Percentiles rank a stretch among this genome's conserved stretches.
These are phyloP conservation scores for Lytechinus pictus DNA, from an alignment of 35 echinoderm and acorn worm genomes.

Conservation along the genomic window DNA sequence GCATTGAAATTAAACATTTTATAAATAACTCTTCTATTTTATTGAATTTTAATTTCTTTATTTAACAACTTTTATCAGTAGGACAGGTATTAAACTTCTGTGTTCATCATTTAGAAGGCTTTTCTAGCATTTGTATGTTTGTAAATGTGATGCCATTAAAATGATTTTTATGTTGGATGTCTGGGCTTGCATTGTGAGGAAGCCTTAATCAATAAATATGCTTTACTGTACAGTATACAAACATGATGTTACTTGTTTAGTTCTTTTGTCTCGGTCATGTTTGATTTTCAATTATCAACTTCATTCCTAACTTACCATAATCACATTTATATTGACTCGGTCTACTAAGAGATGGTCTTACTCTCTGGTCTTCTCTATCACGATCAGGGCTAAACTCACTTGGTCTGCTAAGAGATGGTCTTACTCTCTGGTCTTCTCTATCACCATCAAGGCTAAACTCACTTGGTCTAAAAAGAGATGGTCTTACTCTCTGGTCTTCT, in stretches of 20 bases:
- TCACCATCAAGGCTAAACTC: too few species aligned
- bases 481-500: too few species aligned
- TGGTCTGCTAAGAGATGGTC: too few species aligned
- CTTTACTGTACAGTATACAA: conserved; percentile 42
- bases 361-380: too few species aligned
- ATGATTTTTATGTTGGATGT: conserved; percentile 20
- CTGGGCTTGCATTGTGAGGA: conserved; percentile 6
- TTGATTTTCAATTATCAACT: not conserved
- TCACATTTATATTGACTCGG: too few species aligned
- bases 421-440: too few species aligned
- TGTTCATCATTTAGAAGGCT: not conserved
- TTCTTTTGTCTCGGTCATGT: not conserved
- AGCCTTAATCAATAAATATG: conserved; percentile 27
- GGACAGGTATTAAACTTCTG: not conserved
- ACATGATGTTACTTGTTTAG: not conserved
- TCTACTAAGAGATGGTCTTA: too few species aligned
- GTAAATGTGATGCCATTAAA: conserved; percentile 34
- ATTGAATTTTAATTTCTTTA: not conserved
- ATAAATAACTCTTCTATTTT: not conserved
- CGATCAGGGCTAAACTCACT: too few species aligned
- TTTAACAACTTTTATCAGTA: not conserved
- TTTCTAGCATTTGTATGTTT: conserved; percentile 35
- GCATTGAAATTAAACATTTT: not conserved
- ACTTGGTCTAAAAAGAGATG: too few species aligned
- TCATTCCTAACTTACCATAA: too few species aligned